Conservation (phyloP, 2,797 vertebrate genomes). For the Xenopus petersii region DNA sequence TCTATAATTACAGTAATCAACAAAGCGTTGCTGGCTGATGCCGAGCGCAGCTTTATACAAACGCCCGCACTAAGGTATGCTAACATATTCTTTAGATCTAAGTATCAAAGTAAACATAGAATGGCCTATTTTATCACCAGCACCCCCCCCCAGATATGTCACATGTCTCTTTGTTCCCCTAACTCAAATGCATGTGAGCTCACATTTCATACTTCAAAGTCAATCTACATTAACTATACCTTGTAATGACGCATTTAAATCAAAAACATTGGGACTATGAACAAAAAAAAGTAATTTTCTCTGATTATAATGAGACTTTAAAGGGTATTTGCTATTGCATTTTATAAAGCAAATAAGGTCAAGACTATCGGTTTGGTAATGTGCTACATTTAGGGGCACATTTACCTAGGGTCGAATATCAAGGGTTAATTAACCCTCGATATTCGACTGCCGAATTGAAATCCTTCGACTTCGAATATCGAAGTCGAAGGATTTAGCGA, state of each 20-base stretch:
- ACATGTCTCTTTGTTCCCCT: background rate
- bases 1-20: background rate
- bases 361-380: too few species aligned
- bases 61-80: background rate
- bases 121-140: slow-evolving; percentile 1
- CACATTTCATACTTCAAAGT: background rate
- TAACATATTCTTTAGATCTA: slow-evolving; percentile 2
- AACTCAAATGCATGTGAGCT: background rate
- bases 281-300: background rate
- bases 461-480: too few species aligned
- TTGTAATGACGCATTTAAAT: background rate
- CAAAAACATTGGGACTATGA: background rate
- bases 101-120: background rate
- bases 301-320: too few species aligned
- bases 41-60: background rate
- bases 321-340: too few species aligned
- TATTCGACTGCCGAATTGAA: too few species aligned
- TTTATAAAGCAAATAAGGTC: too few species aligned
- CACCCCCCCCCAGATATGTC: background rate
- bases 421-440: too few species aligned
- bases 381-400: too few species aligned
- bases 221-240: background rate
- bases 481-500: too few species aligned
- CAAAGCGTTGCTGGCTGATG: background rate
- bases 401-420: too few species aligned